phyloP scores from a whole-genome alignment of 2,113 vertebrate species.

The Mohoua ochrocephala region DNA sequence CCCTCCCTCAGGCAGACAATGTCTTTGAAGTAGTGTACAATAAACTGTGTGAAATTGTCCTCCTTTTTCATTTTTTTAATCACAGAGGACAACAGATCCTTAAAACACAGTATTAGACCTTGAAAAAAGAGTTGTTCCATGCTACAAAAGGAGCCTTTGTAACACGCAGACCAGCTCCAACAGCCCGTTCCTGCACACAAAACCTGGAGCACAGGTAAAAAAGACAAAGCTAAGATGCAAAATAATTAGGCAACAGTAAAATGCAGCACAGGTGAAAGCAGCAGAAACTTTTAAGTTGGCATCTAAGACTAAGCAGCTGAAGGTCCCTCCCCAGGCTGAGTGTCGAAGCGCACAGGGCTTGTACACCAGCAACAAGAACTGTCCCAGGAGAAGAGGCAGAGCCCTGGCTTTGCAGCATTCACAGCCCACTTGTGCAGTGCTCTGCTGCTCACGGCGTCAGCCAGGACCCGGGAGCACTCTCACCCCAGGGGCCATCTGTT shows the following conservation, averaged over 20 bases:
- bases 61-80: background rate
- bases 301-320: background rate
- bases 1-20: background rate
- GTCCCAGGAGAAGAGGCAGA: background rate
- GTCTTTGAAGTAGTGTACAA: background rate
- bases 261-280: background rate
- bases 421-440: background rate
- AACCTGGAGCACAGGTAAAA: background rate
- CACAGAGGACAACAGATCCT: background rate
- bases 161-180: background rate
- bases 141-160: background rate
- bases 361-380: background rate
- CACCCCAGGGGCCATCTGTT: conserved; percentile 19
- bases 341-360: fast-evolving
- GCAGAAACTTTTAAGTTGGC: background rate
- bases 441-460: background rate
- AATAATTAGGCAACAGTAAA: background rate
- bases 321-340: background rate
- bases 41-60: background rate
- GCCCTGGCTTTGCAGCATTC: background rate
- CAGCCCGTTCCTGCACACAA: background rate
- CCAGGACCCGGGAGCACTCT: background rate
- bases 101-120: background rate
- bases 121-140: background rate
- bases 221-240: background rate